Conservation (phyloP, 1,140 invertebrate genomes). For the Mesaphorura yosii region DNA sequence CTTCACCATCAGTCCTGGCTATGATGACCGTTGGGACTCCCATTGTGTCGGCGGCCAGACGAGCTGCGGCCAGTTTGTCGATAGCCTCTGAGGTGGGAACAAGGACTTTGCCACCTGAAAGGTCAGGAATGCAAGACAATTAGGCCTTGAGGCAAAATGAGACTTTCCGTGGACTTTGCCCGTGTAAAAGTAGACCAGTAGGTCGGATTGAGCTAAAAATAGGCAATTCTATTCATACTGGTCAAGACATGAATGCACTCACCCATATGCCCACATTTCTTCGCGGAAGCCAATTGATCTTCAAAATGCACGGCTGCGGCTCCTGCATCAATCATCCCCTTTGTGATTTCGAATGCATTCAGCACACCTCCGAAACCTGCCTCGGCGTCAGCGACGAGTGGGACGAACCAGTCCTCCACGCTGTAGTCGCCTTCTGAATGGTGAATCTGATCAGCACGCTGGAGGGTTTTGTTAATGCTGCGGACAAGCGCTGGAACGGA, state of each 20-base stretch:
- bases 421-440: slow-evolving; percentile 31
- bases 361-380: slow-evolving; percentile 38
- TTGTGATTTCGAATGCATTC: slow-evolving; percentile 38
- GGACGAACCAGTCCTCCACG: slow-evolving; percentile 36
- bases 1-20: slow-evolving; percentile 37
- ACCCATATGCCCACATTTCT: slow-evolving; percentile 39
- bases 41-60: slow-evolving; percentile 36
- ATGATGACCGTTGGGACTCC: slow-evolving; percentile 37
- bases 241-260: too few species aligned
- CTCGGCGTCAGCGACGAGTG: slow-evolving; percentile 40
- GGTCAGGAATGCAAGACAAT: too few species aligned
- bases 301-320: slow-evolving; percentile 38
- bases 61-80: slow-evolving; percentile 37
- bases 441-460: slow-evolving; percentile 34
- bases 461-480: slow-evolving; percentile 35
- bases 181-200: too few species aligned
- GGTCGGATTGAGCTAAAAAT: too few species aligned
- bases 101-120: slow-evolving; percentile 30
- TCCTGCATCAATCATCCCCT: slow-evolving; percentile 39
- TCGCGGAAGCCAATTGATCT: slow-evolving; percentile 37
- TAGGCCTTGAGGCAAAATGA: too few species aligned
- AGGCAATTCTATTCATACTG: too few species aligned
- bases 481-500: slow-evolving; percentile 36
- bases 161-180: too few species aligned
- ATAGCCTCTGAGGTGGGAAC: slow-evolving; percentile 37